Base-by-base conservation (phyloP, 2,888 invertebrate genomes). In the Netelia fuscicornis region DNA sequence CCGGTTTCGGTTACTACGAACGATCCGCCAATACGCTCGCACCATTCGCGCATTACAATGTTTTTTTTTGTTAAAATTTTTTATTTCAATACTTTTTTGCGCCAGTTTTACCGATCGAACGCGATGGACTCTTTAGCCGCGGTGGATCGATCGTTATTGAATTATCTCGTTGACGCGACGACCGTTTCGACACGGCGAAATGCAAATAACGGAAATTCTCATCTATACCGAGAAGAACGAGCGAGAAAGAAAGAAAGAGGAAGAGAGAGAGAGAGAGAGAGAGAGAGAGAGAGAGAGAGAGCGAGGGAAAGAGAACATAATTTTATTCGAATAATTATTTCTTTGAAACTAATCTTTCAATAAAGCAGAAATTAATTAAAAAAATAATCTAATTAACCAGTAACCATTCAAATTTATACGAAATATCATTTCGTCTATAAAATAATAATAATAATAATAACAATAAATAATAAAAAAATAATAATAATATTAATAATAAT, bases 81-180 rank as follows among this genome's bases (percentile, higher is more conserved):
- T 13, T 67, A 67, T 54, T 76, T 54, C 52, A 2, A 56, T 54
- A 17, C 17, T n/a, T n/a, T 30, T 30, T 2, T 30, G 30, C 30
- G 30, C 67, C 23, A 42, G 42, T 17, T 17, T 23, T 56, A 76
- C 42, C 30, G 30, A 42, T 3, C 42, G 56, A n/a, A 52, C 52
- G 44, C 70, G 68, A 80, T 76, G 48, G 75, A 68, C 64, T 52
- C 17, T 30, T 48, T 48, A 56, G 30, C 68, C 58, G 60, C 52
- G 60, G 78, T 17, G 56, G 80, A 88, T 91, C 91, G 90, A 90
- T 90, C 90, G 90, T 90, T 90, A 91, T 91, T 89, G 87, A 90
- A 87, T 91, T 91, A 91, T 89, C 88, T 75, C 44, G 85, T 88
- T 88, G 88, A 90, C 88, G 87, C 52, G 48, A 48, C 48, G 30